Evolutionary conservation across 2,888 invertebrate genomes (phyloP).

Genomic region (Argyresthia albistria): DNA sequence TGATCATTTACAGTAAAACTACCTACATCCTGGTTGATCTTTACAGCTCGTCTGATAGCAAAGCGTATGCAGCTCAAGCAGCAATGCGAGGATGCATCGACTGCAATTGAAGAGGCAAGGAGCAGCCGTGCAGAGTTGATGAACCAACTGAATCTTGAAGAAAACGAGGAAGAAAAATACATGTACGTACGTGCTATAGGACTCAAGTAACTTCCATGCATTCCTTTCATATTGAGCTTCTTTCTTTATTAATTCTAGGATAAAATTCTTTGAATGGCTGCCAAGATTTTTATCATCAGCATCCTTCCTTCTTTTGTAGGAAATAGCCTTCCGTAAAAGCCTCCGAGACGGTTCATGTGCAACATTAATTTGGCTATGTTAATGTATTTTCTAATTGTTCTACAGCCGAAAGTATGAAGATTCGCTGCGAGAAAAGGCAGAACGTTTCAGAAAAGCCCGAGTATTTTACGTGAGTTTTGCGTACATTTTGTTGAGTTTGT

Average conservation of each 20-base stretch:
- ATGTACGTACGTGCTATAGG: conserved; percentile 23
- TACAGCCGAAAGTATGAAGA: conserved; percentile 41
- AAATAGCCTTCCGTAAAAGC: no score
- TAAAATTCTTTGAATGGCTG: not conserved
- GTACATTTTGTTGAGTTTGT: not conserved
- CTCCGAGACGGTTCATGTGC: no score
- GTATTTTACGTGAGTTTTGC: conserved; percentile 44
- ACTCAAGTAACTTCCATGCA: no score
- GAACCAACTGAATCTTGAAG: conserved; percentile 23
- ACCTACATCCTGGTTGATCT: not conserved
- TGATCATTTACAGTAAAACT: no score
- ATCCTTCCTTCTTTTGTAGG: no score
- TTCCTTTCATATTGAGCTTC: no score
- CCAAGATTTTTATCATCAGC: not conserved
- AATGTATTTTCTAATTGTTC: conserved; percentile 11
- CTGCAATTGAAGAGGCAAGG: conserved; percentile 22
- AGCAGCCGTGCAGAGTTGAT: conserved; percentile 21
- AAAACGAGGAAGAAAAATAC: conserved; percentile 23
- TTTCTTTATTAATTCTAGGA: no score
- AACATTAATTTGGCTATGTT: not conserved
- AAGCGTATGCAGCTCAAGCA: conserved; percentile 39
- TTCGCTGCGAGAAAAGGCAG: conserved; percentile 33
- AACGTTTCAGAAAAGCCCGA: conserved; percentile 33
- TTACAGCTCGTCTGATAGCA: conserved; percentile 38
- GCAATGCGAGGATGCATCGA: conserved; percentile 32